Conservation (phyloP, 2,113 vertebrate species). For the Halcyon malimbica region DNA sequence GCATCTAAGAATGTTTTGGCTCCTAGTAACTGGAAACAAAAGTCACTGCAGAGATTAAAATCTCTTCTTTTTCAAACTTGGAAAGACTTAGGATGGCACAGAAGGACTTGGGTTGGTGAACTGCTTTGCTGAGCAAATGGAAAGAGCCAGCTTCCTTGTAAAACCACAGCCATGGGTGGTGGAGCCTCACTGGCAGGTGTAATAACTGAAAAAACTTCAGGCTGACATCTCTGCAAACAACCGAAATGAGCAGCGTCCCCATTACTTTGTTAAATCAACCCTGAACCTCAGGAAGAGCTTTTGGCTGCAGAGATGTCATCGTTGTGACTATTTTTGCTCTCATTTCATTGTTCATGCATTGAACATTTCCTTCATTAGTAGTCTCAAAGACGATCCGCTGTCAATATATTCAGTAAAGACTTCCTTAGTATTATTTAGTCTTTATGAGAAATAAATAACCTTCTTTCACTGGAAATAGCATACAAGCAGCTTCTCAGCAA, state of each 20-base stretch:
- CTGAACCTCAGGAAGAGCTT: not conserved
- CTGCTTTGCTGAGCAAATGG: not conserved
- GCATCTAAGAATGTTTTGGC: not conserved
- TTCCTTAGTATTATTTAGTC: not conserved
- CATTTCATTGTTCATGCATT: not conserved
- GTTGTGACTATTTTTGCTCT: not conserved
- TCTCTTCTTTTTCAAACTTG: not conserved
- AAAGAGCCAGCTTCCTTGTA: not conserved
- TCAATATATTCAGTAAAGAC: not conserved
- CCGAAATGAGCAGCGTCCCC: fast-evolving
- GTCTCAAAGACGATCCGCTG: not conserved
- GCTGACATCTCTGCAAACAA: not conserved
- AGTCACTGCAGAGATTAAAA: not conserved
- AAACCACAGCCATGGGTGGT: not conserved
- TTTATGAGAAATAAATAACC: not conserved
- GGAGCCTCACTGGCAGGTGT: not conserved
- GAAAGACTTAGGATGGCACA: not conserved
- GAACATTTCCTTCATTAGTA: not conserved
- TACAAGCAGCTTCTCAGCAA: not conserved
- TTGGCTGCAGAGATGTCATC: not conserved
- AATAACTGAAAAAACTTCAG: not conserved
- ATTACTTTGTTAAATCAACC: fast-evolving
- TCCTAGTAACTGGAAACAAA: not conserved
- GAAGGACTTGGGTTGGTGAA: not conserved
- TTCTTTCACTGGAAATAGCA: not conserved